These are phyloP conservation scores for Petrolisthes manimaculis DNA, from an alignment of 2,888 invertebrate species.

Conservation along the genomic window DNA sequence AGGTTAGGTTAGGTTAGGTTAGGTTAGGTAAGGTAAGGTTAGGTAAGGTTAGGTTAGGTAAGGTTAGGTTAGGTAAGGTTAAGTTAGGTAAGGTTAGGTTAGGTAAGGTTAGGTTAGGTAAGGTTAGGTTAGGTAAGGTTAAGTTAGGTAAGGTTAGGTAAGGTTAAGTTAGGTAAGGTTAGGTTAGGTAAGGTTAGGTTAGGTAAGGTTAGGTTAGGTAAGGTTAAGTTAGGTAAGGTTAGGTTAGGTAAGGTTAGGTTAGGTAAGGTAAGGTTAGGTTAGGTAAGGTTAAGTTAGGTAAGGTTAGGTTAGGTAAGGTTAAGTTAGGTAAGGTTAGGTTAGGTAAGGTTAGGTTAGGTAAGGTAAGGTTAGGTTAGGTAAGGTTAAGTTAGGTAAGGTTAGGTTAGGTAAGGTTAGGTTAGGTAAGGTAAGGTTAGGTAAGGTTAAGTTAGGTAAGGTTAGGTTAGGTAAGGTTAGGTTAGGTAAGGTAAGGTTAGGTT, in stretches of 20 bases:
- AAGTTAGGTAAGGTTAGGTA: background rate
- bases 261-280: background rate
- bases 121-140: conserved; percentile 4
- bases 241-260: no score
- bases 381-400: background rate
- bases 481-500: no score
- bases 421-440: no score
- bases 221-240: conserved; percentile 4
- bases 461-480: no score
- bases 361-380: conserved; percentile 1
- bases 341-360: conserved; percentile 1
- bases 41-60: conserved; percentile 4
- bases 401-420: no score
- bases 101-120: conserved; percentile 1
- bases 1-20: conserved; percentile 7
- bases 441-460: no score
- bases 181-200: background rate
- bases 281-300: background rate
- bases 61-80: conserved; percentile 4
- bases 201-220: background rate
- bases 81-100: conserved; percentile 1
- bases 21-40: conserved; percentile 1
- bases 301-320: conserved; percentile 4
- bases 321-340: conserved; percentile 1
- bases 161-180: background rate